A percentile compares a stretch with the other conserved stretches of the same genome.
Conservation (phyloP, 2,888 invertebrate genomes). For the Nemotelus nigrinus region DNA sequence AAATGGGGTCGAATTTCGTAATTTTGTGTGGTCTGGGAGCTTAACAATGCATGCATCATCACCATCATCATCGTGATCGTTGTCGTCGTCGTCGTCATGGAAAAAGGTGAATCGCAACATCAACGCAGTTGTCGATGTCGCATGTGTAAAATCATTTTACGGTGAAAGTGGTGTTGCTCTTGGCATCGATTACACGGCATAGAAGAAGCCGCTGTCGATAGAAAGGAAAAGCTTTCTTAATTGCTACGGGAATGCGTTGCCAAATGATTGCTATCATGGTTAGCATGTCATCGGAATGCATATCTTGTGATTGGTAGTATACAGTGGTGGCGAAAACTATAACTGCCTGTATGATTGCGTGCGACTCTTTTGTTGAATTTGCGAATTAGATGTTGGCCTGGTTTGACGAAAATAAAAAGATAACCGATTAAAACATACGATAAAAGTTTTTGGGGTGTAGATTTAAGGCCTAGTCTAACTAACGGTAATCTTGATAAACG, state of each 20-base stretch:
- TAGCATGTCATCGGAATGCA: too few species aligned
- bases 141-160: not conserved
- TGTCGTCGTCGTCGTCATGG: not conserved
- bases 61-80: not conserved
- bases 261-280: too few species aligned
- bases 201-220: not conserved
- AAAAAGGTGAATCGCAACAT: not conserved
- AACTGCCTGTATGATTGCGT: too few species aligned
- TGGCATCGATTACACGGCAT: not conserved
- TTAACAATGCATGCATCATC: too few species aligned
- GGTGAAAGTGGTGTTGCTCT: constrained; percentile 18
- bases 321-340: too few species aligned
- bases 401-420: not conserved
- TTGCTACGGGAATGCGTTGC: not conserved
- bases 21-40: not conserved
- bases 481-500: too few species aligned
- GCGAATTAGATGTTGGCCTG: not conserved
- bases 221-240: constrained; percentile 25
- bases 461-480: not conserved
- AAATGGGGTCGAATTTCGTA: constrained; percentile 32
- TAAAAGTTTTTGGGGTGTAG: not conserved
- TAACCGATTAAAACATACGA: not conserved
- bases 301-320: too few species aligned
- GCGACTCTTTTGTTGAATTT: not conserved
- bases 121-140: not conserved